Evolutionary conservation across 2,888 invertebrate species (phyloP), one percentile per base, ranked within the genome.

Genomic region (Tetrapedia diversipes): DNA sequence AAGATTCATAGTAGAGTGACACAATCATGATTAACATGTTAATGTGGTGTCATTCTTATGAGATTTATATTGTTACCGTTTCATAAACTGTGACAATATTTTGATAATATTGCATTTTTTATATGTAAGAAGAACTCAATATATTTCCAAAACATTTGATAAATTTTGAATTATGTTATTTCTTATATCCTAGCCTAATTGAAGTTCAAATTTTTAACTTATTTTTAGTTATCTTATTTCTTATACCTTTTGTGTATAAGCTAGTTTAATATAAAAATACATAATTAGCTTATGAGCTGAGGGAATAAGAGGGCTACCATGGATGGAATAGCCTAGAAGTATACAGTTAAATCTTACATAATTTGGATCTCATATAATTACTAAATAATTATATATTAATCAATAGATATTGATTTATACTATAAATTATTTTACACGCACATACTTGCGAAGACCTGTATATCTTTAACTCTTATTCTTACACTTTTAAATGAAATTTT

Each of bases 181-280:
- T 86, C 82, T 88, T 88, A 84, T 74, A 64, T 83, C 86, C 89
- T 91, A 91, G 67, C 84, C 88, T 90, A 90, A 85, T 89, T 71
- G 74, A 87, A 88, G 81, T 86, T 88, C 53, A 76, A 85, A 82
- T 65, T 77, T 82, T 70, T 82, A 72, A 67, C 70, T 81, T 83
- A 80, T 56, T 64, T 45, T 63, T 84, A 80, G 73, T 64, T 77
- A 74, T 80, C 76, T 86, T 86, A 84, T 70, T 51, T 77, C 68
- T 86, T 86, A 86, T 80, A 85, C 73, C 43, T 79, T 84, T 69
- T 86, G 85, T 89, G 87, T 91, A 90, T 90, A 89, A 89, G 88
- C 91, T 91, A 91, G 88, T 91, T 91, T 91, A 91, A 91, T 92
- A 92, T 91, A 92, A 92, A 92, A 92, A 92, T 92, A 92, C 91